Percentiles rank a stretch among this genome's conserved stretches.
Evolutionary conservation across 1,140 invertebrate genomes (phyloP).

Genomic region (Papilio glaucus): DNA sequence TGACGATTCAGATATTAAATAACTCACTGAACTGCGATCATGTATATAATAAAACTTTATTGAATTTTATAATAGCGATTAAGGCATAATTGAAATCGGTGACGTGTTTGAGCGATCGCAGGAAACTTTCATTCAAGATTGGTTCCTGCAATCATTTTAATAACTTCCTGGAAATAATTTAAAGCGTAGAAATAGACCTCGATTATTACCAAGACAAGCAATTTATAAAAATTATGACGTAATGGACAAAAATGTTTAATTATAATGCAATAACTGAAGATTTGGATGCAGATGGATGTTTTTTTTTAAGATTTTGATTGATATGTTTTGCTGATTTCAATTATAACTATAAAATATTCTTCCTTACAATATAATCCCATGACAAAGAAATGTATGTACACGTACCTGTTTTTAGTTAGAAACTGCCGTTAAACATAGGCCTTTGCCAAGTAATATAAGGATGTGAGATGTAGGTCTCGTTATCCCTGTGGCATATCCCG

Average conservation of each 20-base stretch:
- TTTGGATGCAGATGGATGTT: no score
- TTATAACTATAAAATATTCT: no score
- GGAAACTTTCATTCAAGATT: conserved; percentile 17
- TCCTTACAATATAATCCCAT: no score
- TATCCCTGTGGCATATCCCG: no score
- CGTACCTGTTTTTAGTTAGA: no score
- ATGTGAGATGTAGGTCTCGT: no score
- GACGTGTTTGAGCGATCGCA: not conserved
- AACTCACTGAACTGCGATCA: not conserved
- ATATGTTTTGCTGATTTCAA: no score
- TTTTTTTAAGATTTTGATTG: no score
- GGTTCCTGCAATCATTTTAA: conserved; percentile 10
- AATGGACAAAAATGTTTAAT: not conserved
- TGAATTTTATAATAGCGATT: not conserved
- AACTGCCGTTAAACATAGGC: no score
- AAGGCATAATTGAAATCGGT: not conserved
- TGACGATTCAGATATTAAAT: not conserved
- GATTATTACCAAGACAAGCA: not conserved
- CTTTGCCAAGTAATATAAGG: no score
- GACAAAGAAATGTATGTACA: no score
- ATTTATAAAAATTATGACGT: not conserved
- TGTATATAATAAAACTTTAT: not conserved
- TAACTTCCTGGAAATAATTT: not conserved
- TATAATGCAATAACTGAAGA: no score
- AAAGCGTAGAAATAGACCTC: not conserved